Evolutionary conservation across 1,140 invertebrate species (phyloP).

Genomic region (Hirudo medicinalis): DNA sequence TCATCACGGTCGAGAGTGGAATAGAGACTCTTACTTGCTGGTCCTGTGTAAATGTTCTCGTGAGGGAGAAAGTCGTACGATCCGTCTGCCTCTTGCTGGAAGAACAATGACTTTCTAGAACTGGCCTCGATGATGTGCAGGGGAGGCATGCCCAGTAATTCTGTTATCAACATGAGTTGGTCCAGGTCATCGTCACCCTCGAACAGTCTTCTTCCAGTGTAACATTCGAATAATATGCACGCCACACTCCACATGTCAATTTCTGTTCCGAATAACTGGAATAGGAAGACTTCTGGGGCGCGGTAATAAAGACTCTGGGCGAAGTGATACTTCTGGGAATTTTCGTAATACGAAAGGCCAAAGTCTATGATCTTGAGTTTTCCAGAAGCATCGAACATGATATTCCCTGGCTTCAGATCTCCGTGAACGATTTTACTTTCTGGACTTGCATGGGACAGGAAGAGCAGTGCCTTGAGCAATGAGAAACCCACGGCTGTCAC

Average conservation of each 20-base stretch:
- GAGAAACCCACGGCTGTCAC: no score
- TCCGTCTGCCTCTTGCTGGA: no score
- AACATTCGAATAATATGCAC: conserved; percentile 26
- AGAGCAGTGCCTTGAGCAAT: no score
- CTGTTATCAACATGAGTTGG: no score
- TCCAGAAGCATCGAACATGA: conserved; percentile 22
- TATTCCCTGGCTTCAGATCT: conserved; percentile 26
- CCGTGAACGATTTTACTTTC: conserved; percentile 21
- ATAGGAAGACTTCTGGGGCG: conserved; percentile 27
- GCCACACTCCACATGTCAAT: conserved; percentile 29
- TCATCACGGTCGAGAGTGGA: no score
- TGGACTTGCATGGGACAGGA: no score
- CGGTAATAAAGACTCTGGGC: conserved; percentile 27
- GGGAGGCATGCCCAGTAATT: no score
- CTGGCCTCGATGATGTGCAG: no score
- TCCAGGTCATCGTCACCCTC: background rate
- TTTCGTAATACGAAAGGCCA: conserved; percentile 22
- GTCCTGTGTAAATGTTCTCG: no score
- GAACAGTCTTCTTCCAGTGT: conserved; percentile 21
- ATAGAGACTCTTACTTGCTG: no score
- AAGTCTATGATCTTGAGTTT: conserved; percentile 24
- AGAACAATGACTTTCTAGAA: no score
- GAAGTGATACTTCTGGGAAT: conserved; percentile 23
- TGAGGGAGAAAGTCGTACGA: no score
- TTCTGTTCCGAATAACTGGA: conserved; percentile 19